Percentiles rank a stretch among this genome's conserved stretches.
phyloP scores from a whole-genome alignment of 2,797 vertebrate species.

The Dermochelys coriacea region DNA sequence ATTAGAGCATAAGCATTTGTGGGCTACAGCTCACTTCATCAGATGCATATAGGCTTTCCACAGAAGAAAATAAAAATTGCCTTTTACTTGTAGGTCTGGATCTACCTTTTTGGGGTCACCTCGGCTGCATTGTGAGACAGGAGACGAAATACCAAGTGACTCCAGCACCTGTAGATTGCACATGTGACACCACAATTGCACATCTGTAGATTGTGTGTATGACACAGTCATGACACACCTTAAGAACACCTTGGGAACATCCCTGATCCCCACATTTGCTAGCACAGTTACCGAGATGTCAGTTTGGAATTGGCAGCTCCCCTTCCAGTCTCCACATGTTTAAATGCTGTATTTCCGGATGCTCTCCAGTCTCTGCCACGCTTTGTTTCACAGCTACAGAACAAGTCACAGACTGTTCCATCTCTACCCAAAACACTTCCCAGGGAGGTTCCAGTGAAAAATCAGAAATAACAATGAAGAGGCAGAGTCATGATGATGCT shows the following conservation, averaged over 20 bases:
- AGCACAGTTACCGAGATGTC: neutral
- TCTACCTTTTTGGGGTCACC: neutral
- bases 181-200: neutral
- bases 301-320: neutral
- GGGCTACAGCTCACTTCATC: no score
- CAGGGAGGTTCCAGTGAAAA: neutral
- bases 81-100: neutral
- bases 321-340: neutral
- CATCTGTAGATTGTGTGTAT: neutral
- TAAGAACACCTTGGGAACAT: neutral
- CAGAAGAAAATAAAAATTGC: fast-evolving
- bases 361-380: neutral
- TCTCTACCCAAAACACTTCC: neutral
- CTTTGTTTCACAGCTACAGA: neutral
- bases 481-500: neutral
- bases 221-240: neutral
- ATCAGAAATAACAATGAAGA: neutral
- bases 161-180: neutral
- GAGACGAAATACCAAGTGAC: neutral
- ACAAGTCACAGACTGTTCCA: neutral
- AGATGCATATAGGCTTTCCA: no score
- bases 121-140: neutral
- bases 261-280: neutral
- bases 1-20: no score
- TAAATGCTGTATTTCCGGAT: neutral